Percentiles rank a stretch among this genome's conserved stretches.
These are phyloP conservation scores for Nomada lathburiana DNA, from an alignment of 2,888 invertebrate genomes.

Conservation along the genomic window DNA sequence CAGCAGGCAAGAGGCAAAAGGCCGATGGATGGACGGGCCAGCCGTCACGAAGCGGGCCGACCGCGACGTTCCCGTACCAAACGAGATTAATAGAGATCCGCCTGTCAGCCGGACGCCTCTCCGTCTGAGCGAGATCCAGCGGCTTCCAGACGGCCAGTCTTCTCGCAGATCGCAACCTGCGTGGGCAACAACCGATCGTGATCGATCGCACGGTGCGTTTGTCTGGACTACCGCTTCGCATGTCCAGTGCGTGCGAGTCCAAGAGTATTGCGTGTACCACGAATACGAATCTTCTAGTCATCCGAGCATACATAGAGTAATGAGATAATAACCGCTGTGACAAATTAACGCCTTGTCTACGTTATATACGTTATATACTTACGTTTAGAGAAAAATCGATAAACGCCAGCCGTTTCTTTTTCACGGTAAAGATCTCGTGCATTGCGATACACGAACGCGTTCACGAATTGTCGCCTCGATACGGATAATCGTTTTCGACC, in stretches of 20 bases:
- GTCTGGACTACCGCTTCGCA: constrained; percentile 40
- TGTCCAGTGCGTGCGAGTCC: constrained; percentile 41
- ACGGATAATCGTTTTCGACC: constrained; percentile 33
- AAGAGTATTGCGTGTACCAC: constrained; percentile 30
- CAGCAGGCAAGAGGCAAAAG: constrained; percentile 52
- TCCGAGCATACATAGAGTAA: constrained; percentile 41
- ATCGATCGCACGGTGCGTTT: constrained; percentile 64
- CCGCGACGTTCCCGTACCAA: constrained; percentile 69
- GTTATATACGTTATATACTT: background rate
- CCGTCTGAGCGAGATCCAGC: constrained; percentile 75
- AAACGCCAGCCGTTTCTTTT: background rate
- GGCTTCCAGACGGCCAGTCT: constrained; percentile 76
- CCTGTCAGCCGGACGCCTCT: constrained; percentile 75
- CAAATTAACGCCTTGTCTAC: constrained; percentile 25
- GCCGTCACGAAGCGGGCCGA: constrained; percentile 66
- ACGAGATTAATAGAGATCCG: constrained; percentile 78
- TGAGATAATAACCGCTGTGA: constrained; percentile 51
- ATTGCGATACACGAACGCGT: constrained; percentile 6
- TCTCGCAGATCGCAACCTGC: constrained; percentile 78
- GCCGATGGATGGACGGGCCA: constrained; percentile 63
- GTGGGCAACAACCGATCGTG: constrained; percentile 74
- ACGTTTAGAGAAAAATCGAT: constrained; percentile 13
- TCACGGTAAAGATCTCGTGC: constrained; percentile 8
- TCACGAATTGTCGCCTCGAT: background rate
- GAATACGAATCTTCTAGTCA: constrained; percentile 49